A percentile compares a stretch with the other conserved stretches of the same genome.
phyloP scores from a whole-genome alignment of 2,797 vertebrate genomes.

The Anniella stebbinsi region DNA sequence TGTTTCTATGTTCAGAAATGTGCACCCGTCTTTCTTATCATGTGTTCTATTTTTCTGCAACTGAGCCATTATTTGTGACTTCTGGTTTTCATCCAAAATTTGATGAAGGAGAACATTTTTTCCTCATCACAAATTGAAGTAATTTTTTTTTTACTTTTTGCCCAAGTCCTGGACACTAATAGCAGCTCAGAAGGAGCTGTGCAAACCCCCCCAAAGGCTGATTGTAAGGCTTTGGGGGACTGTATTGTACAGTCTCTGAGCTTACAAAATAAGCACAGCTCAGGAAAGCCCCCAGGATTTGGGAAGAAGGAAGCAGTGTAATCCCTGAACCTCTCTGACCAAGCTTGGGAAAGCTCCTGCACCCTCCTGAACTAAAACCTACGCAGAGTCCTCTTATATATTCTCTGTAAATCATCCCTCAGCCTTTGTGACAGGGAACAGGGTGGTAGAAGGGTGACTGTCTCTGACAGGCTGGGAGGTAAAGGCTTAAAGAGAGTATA shows the following conservation, averaged over 20 bases:
- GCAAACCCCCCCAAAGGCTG: not conserved
- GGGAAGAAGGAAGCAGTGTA: not conserved
- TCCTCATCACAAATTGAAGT: too few relatives aligned
- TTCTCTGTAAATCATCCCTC: not conserved
- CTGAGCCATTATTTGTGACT: not conserved
- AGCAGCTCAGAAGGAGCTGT: not conserved
- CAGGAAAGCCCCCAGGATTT: too few relatives aligned
- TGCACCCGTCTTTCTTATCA: too few relatives aligned
- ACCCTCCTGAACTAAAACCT: not conserved
- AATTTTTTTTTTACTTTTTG: too few relatives aligned
- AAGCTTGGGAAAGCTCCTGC: not conserved
- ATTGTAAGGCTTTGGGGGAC: not conserved
- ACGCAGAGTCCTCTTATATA: not conserved
- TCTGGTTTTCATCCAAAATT: not conserved
- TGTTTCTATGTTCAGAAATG: too few relatives aligned
- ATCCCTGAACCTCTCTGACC: not conserved
- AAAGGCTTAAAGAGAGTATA: not conserved
- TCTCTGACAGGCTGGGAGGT: not conserved
- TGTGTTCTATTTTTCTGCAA: not conserved
- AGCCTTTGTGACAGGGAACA: not conserved
- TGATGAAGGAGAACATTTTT: too few relatives aligned
- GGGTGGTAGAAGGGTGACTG: not conserved
- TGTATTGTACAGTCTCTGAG: not conserved
- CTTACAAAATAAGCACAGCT: too few relatives aligned
- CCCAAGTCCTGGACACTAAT: not conserved